A percentile compares a stretch with the other conserved stretches of the same genome.
These are phyloP conservation scores for Penaeus vannamei DNA, from an alignment of 1,140 invertebrate species.

Conservation along the genomic window DNA sequence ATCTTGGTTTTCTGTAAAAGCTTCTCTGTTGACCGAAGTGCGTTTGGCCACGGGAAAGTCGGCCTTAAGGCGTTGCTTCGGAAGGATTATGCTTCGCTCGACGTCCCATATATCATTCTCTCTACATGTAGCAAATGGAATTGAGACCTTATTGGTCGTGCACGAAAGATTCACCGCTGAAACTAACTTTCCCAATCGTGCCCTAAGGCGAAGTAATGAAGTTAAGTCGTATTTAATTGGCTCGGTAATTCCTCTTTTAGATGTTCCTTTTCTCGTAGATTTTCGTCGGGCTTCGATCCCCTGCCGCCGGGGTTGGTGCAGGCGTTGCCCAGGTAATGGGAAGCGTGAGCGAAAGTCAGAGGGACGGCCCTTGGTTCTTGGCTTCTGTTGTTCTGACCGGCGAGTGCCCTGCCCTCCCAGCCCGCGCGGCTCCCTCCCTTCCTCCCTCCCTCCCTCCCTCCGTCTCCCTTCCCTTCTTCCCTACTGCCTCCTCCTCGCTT, in stretches of 20 bases:
- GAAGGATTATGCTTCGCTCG: not conserved
- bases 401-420: not conserved
- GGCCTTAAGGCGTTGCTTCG: not conserved
- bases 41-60: not conserved
- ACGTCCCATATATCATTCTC: slow-evolving; percentile 10
- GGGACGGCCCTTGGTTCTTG: not conserved
- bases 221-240: slow-evolving; percentile 62
- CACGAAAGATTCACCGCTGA: slow-evolving; percentile 2
- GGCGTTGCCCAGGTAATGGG: not conserved
- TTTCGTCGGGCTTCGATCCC: slow-evolving; percentile 8
- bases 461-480: not conserved
- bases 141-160: slow-evolving; percentile 18
- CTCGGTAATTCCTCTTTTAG: slow-evolving; percentile 53
- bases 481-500: not conserved
- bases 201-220: slow-evolving; percentile 58
- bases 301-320: not conserved
- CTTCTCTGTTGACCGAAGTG: no score
- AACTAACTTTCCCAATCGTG: slow-evolving; percentile 35
- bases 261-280: slow-evolving; percentile 30
- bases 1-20: no score
- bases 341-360: slow-evolving; percentile 4
- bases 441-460: not conserved
- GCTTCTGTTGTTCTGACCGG: slow-evolving; percentile 6
- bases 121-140: not conserved
- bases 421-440: not conserved